Evolutionary conservation across 2,888 invertebrate species (phyloP).

Genomic region (Nipponacmea schrenckii): DNA sequence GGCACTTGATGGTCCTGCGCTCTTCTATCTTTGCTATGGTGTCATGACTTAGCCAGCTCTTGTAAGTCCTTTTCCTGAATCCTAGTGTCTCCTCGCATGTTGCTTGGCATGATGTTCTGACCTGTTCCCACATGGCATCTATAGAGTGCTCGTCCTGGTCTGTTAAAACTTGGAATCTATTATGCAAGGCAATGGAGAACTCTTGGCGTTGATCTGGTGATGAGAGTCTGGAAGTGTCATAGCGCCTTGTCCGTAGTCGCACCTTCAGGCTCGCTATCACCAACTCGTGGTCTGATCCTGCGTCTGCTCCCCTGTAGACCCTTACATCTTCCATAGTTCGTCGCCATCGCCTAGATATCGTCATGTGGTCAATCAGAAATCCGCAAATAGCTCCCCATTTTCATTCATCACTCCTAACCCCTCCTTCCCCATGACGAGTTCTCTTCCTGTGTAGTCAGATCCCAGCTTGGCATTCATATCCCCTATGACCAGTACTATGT

Average conservation of each 20-base stretch:
- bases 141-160: no score
- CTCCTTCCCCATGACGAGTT: slow-evolving; percentile 25
- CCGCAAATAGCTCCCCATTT: slow-evolving; percentile 28
- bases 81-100: no score
- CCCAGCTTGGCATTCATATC: slow-evolving; percentile 30
- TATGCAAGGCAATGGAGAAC: no score
- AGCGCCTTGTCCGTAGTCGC: no score
- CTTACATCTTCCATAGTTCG: slow-evolving; percentile 22
- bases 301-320: slow-evolving; percentile 21
- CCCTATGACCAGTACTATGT: slow-evolving; percentile 21
- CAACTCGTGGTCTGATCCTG: slow-evolving; percentile 6
- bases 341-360: slow-evolving; percentile 19
- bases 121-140: no score
- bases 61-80: no score
- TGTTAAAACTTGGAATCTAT: no score
- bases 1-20: no score
- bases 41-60: slow-evolving; percentile 8
- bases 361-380: slow-evolving; percentile 31
- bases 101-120: no score
- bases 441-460: slow-evolving; percentile 20
- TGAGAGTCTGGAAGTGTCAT: no score
- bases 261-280: no score
- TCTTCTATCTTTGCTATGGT: slow-evolving; percentile 10
- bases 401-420: slow-evolving; percentile 23
- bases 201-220: no score